Base-by-base conservation (phyloP, 1,140 invertebrate species). In the Halesus radiatus region DNA sequence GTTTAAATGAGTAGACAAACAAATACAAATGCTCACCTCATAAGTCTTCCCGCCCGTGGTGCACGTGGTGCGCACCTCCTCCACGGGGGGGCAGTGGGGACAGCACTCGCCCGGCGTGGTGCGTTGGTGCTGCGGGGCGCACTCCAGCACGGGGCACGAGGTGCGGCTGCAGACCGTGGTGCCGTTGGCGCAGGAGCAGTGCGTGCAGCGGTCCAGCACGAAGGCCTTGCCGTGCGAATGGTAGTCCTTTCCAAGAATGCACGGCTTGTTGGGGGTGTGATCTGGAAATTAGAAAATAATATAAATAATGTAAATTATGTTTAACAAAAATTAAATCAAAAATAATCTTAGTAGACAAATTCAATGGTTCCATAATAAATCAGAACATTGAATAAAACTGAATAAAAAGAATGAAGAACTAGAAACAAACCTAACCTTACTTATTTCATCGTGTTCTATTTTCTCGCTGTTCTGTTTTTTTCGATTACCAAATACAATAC, bases 121-220 rank as follows among this genome's bases (percentile, higher is more conserved):
- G 50, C 92, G 91, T 84, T 95, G 93, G 45, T 93, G 90, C 56
- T 95, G 92, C 0, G 92, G 90, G 0, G 93, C 90, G 85, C 97
- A 98, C 78, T 95, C 94, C 60, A 98, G 86, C 0, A 96, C 92
- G 0, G 96, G 95, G 85, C 97, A 98, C 1, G 94, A 94, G 80
- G 93, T 91, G 7, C 95, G 90, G 15, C 91, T 88, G 87, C 97
- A 98, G 16, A 95, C 89, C 0, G 94, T 92, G 0, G 94, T 96
- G 23, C 94, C 94, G 86, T 95, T 94, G 53, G 88, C 78, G 85
- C 97, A 98, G 1, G 90, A 92, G 87, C 97, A 98, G 32, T 92
- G 91, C 1, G 96, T 97, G 86, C 96, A 98, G 3, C 93, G 90
- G 85, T 97, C 96, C 16, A 93, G 90, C 29, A 90, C 88, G 83